Evolutionary conservation across 2,888 invertebrate genomes (phyloP).

Genomic region (Eupeodes luniger): DNA sequence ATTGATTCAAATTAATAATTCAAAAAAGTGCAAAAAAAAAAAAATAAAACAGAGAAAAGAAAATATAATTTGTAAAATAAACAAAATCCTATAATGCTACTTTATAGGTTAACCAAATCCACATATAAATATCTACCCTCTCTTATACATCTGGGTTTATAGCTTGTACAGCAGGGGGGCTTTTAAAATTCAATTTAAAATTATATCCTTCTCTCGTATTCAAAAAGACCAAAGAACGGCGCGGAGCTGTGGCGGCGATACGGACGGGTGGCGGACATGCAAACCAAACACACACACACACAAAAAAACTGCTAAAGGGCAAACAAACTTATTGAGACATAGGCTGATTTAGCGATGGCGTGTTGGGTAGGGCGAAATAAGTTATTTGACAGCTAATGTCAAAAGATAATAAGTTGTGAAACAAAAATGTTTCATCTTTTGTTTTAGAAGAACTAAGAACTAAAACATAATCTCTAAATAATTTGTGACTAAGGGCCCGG

Average conservation of each 20-base stretch:
- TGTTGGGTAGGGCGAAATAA: not conserved
- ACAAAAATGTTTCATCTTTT: too few relatives aligned
- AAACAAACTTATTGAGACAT: conserved; percentile 41
- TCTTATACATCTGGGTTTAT: conserved; percentile 1
- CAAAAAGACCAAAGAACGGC: not conserved
- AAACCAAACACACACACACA: not conserved
- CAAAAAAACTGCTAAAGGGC: conserved; percentile 26
- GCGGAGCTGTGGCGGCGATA: not conserved
- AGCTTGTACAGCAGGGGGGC: conserved; percentile 24
- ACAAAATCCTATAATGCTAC: conserved; percentile 32
- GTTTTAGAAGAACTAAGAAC: too few relatives aligned
- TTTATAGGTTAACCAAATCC: conserved; percentile 39
- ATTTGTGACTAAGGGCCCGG: too few relatives aligned
- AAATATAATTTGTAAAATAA: conserved; percentile 36
- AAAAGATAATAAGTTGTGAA: not conserved
- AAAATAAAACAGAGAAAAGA: not conserved
- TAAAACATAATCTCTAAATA: too few relatives aligned
- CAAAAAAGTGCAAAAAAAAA: not conserved
- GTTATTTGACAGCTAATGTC: not conserved
- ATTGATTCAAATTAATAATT: conserved; percentile 55
- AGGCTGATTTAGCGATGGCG: not conserved
- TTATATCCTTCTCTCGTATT: conserved; percentile 34
- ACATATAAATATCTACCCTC: not conserved
- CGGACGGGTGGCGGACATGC: not conserved
- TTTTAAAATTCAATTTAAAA: conserved; percentile 73